Percentiles rank a stretch among this genome's conserved stretches.
Conservation (phyloP, 1,140 invertebrate genomes). For the Sarcophaga bullata region DNA sequence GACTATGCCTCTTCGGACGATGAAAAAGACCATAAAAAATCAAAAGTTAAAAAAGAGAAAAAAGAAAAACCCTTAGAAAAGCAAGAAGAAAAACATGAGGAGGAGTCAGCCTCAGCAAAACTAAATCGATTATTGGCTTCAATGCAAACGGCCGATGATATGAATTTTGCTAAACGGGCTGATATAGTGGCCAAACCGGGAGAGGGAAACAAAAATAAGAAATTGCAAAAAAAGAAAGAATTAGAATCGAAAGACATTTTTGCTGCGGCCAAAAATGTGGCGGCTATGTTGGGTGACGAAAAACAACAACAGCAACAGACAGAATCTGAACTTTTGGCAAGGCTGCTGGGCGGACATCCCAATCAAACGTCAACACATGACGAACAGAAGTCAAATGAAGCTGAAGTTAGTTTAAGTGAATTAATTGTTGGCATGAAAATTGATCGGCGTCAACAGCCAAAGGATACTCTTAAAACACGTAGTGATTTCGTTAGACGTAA, state of each 20-base stretch:
- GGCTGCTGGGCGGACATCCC: slow-evolving; percentile 69
- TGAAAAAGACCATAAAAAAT: slow-evolving; percentile 40
- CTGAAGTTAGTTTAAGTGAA: slow-evolving; percentile 69
- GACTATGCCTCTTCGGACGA: slow-evolving; percentile 42
- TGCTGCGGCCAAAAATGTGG: slow-evolving; percentile 76
- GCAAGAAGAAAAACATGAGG: background rate
- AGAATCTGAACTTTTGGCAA: slow-evolving; percentile 79
- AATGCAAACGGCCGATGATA: slow-evolving; percentile 54
- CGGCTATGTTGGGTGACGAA: slow-evolving; percentile 73
- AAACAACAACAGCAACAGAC: slow-evolving; percentile 73
- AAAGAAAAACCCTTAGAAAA: background rate
- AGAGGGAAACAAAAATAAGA: slow-evolving; percentile 51
- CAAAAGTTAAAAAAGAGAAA: slow-evolving; percentile 21
- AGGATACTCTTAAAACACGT: slow-evolving; percentile 44
- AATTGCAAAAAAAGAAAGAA: slow-evolving; percentile 54
- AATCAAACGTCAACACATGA: slow-evolving; percentile 61
- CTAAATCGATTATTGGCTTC: slow-evolving; percentile 57
- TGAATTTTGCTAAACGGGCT: slow-evolving; percentile 43
- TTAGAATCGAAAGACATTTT: slow-evolving; percentile 54
- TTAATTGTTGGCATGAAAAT: slow-evolving; percentile 80
- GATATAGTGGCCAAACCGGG: slow-evolving; percentile 50
- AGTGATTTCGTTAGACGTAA: slow-evolving; percentile 59
- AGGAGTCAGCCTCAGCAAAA: slow-evolving; percentile 56
- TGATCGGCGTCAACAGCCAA: slow-evolving; percentile 66
- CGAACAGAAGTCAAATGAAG: slow-evolving; percentile 56